Evolutionary conservation across 2,113 vertebrate species (phyloP).

Genomic region (Mesembrinibis cayennensis): DNA sequence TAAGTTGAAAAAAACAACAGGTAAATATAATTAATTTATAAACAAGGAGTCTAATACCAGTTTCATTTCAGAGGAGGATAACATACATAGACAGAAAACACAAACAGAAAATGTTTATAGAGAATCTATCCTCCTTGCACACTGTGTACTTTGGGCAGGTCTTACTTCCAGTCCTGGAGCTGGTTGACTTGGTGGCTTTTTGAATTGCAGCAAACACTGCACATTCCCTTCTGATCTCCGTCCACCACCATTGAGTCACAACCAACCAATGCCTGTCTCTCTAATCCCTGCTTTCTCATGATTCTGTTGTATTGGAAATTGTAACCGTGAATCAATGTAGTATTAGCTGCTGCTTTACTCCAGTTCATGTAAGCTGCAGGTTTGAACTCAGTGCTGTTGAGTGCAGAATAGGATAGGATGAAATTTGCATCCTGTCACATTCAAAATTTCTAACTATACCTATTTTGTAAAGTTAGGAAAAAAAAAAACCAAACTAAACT

Average conservation of each 20-base stretch:
- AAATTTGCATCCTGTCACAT: neutral
- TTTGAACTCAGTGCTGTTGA: neutral
- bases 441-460: neutral
- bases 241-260: neutral
- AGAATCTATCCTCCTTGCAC: neutral
- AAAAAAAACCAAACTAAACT: neutral
- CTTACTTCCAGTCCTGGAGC: neutral
- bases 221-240: neutral
- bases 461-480: neutral
- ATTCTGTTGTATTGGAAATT: neutral
- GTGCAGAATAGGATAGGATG: neutral
- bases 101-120: neutral
- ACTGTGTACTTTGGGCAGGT: neutral
- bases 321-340: neutral
- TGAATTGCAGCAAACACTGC: neutral
- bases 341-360: neutral
- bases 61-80: neutral
- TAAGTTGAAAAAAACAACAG: neutral
- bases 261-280: fast-evolving
- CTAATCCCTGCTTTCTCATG: neutral
- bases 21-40: neutral
- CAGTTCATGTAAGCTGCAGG: neutral
- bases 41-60: neutral
- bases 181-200: neutral
- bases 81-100: neutral